These are phyloP conservation scores for Pantherophis alleghaniensis DNA, from an alignment of 2,797 vertebrate species.

Conservation along the genomic window DNA sequence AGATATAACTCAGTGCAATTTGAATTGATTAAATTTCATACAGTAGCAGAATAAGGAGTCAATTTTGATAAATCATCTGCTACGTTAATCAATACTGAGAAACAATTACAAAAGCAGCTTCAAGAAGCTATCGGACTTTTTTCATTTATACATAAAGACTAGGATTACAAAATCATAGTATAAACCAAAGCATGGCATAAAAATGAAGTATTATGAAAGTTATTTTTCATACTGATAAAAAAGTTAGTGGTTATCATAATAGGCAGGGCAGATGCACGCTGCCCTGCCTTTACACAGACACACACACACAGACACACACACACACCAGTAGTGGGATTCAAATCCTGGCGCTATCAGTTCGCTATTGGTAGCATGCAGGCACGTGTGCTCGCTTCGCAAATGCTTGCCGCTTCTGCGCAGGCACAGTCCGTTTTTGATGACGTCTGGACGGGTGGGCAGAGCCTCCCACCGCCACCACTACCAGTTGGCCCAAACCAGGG, in stretches of 20 bases:
- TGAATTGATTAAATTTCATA: neutral
- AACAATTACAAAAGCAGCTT: neutral
- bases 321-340: too few species aligned
- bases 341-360: too few species aligned
- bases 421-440: too few species aligned
- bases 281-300: neutral
- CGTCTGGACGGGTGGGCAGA: too few species aligned
- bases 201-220: neutral
- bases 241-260: neutral
- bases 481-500: too few species aligned
- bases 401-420: too few species aligned
- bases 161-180: neutral
- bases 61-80: neutral
- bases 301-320: neutral
- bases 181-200: neutral
- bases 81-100: neutral
- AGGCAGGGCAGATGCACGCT: neutral
- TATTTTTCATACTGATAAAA: neutral
- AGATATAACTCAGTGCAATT: neutral
- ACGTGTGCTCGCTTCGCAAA: too few species aligned
- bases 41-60: neutral
- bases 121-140: neutral
- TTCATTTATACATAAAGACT: neutral
- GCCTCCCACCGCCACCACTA: too few species aligned
- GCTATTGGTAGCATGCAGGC: too few species aligned